A percentile compares a stretch with the other conserved stretches of the same genome.
Evolutionary conservation across 2,113 vertebrate genomes (phyloP).

Genomic region (Drymodes brunneopygia): DNA sequence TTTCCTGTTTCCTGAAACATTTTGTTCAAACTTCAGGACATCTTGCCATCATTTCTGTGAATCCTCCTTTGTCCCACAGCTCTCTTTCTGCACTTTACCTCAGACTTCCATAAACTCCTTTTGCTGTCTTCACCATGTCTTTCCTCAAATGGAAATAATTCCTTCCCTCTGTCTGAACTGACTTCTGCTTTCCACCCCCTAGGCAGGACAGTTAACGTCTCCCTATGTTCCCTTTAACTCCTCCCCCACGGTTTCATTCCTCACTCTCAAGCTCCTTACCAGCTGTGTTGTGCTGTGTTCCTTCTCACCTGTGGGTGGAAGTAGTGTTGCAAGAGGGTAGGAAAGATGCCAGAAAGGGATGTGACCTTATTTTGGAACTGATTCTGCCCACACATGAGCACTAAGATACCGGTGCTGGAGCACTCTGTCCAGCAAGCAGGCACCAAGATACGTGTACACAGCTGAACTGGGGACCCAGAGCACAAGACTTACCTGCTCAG

Average conservation of each 20-base stretch:
- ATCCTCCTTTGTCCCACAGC: background rate
- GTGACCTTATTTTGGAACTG: background rate
- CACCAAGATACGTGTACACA: background rate
- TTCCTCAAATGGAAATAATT: background rate
- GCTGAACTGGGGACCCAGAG: background rate
- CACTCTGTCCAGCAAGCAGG: rapidly evolving
- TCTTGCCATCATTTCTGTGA: background rate
- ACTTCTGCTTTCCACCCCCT: background rate
- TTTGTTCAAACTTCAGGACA: background rate
- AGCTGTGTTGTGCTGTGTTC: background rate
- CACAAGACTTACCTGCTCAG: background rate
- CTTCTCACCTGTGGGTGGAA: background rate
- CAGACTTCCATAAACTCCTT: background rate
- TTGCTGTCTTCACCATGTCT: background rate
- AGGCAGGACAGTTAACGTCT: background rate
- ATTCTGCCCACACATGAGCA: rapidly evolving
- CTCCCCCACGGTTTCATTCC: background rate
- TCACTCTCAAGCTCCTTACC: background rate
- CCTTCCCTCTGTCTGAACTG: background rate
- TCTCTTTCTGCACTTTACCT: background rate
- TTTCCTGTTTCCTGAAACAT: background rate
- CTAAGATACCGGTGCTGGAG: background rate
- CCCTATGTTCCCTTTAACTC: background rate
- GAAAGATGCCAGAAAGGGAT: background rate
- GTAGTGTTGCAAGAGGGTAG: background rate